These are phyloP conservation scores for Sylvilagus floridanus DNA, from an alignment of 2,797 vertebrate species.

Conservation along the genomic window DNA sequence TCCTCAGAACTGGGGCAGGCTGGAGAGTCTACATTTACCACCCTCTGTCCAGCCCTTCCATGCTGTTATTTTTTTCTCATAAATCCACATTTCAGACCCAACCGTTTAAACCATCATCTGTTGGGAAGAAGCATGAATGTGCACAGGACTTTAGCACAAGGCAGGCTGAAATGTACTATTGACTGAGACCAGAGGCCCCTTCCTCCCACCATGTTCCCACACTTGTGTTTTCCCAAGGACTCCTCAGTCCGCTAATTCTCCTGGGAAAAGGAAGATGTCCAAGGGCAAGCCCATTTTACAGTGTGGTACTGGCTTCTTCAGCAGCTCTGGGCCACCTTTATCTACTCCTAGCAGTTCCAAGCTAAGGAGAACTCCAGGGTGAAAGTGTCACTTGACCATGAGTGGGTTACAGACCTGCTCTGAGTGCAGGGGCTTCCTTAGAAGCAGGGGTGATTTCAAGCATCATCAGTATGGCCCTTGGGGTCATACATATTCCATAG, in stretches of 20 bases:
- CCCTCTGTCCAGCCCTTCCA: neutral
- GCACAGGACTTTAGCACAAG: neutral
- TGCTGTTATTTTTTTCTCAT: neutral
- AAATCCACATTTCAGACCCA: neutral
- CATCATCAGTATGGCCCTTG: neutral
- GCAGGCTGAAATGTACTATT: accelerated
- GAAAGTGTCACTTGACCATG: neutral
- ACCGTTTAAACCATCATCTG: neutral
- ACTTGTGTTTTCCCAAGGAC: neutral
- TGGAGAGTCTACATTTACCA: neutral
- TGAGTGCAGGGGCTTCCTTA: neutral
- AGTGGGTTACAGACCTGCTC: neutral
- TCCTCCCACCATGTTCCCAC: neutral
- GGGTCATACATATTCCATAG: neutral
- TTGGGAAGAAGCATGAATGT: neutral
- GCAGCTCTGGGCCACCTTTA: neutral
- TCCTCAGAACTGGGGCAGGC: neutral
- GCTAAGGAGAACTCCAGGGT: neutral
- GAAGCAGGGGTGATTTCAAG: neutral
- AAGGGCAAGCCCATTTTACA: neutral
- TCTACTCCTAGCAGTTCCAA: neutral
- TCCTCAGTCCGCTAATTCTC: neutral
- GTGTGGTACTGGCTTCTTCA: neutral
- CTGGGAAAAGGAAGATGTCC: neutral
- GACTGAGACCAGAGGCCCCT: neutral